Evolutionary conservation across 1,140 invertebrate genomes (phyloP), one percentile per base, ranked within the genome.

Genomic region (Muscidifurax raptorellus): DNA sequence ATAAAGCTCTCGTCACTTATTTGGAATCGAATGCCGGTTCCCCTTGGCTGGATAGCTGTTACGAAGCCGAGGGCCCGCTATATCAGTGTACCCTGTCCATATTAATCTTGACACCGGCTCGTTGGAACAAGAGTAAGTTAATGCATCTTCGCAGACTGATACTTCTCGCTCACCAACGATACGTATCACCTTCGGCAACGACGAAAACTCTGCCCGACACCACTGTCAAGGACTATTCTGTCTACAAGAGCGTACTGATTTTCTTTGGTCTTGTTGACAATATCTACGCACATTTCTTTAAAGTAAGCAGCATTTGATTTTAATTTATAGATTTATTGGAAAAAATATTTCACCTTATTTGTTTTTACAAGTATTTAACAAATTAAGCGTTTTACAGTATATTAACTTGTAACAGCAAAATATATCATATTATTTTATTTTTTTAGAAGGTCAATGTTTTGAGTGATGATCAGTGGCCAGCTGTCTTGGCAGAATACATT

Each of bases 401-500:
- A 6, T 15, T 47, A 47, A 47, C 44, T 47, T 18, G 44, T 15
- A 15, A 15, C 12, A 15, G 15, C 44, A 47, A 4, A 4, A 47
- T 47, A 15, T 18, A 47, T 9, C 7, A 40, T 47, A 15, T 47
- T 4, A 47, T n/a, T 32, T 36, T 59, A 72, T 76, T 85, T 83
- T 86, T 74, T 79, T 93, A 97, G 95, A 96, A 95, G 89, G 96
- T 98, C 0, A 94, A 91, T 78, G 94, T 96, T n/a, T 94, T 95
- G 15, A 94, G 94, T 25, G 96, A 96, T 83, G 96, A 97, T 80
- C 96, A 97, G 86, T 99, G 98, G 98, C 95, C 97, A 7, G 94
- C 95, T 7, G 95, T 96, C 85, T 93, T 99, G 82, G 98, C 98
- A 36, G 97, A 98, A 90, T 99, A 97, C 90, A 98, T 99, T 88